Evolutionary conservation across 2,113 vertebrate species (phyloP).

Genomic region (Mastomys coucha): DNA sequence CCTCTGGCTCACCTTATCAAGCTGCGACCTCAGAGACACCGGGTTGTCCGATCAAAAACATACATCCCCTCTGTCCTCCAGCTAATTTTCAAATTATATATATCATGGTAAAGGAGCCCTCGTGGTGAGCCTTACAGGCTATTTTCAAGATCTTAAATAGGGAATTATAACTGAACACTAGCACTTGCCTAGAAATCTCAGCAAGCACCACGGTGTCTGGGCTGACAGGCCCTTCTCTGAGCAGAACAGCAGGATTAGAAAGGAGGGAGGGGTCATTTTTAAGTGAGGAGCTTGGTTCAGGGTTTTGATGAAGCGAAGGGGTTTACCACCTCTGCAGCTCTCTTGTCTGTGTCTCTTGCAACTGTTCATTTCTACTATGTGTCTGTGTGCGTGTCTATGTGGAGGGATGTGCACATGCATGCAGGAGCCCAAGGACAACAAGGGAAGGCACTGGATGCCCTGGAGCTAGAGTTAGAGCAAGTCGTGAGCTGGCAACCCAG

Average conservation of each 20-base stretch:
- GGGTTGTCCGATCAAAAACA: constrained; percentile 85
- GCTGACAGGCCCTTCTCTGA: constrained; percentile 61
- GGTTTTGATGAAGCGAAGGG: background rate
- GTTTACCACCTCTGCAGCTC: background rate
- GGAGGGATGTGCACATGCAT: background rate
- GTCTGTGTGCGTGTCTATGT: background rate
- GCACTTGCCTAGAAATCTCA: constrained; percentile 79
- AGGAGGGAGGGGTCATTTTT: constrained; percentile 23
- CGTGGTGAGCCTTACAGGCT: constrained; percentile 81
- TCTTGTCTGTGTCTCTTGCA: background rate
- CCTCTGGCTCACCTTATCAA: constrained; percentile 85
- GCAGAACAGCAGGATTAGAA: constrained; percentile 53
- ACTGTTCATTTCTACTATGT: background rate
- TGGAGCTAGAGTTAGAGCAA: background rate
- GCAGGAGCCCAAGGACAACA: background rate
- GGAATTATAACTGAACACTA: constrained; percentile 85
- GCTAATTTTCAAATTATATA: constrained; percentile 90
- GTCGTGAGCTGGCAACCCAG: too few species aligned
- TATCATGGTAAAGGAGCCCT: constrained; percentile 85
- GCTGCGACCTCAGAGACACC: constrained; percentile 84
- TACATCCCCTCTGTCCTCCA: constrained; percentile 81
- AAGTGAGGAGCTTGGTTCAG: background rate
- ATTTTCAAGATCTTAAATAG: constrained; percentile 85
- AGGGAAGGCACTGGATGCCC: background rate
- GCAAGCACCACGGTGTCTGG: constrained; percentile 61